Conservation (phyloP, 2,113 vertebrate genomes). For the Martes martes region DNA sequence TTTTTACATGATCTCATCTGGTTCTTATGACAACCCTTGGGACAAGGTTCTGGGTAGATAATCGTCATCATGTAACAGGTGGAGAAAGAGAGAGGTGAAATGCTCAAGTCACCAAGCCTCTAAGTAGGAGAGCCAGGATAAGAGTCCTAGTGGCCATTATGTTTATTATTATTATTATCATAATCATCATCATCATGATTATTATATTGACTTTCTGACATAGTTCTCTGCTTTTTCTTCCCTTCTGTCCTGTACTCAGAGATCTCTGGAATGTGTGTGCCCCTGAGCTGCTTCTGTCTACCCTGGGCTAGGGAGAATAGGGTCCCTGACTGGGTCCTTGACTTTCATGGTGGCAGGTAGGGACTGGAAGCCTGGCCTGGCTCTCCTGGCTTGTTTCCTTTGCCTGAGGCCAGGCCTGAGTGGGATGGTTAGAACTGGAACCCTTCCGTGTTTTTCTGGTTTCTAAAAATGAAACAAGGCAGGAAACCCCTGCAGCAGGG, state of each 20-base stretch:
- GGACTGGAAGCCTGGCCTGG: not conserved
- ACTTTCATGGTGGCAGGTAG: not conserved
- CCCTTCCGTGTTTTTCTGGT: slow-evolving; percentile 67
- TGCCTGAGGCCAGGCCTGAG: slow-evolving; percentile 11
- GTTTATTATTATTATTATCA: not conserved
- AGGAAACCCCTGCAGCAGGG: slow-evolving; percentile 30
- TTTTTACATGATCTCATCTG: not conserved
- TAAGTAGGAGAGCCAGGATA: not conserved
- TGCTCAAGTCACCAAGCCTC: not conserved
- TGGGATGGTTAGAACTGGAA: slow-evolving; percentile 4
- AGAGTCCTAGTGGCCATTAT: not conserved
- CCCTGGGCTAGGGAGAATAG: not conserved
- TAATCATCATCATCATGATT: not conserved
- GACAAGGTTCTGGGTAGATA: not conserved
- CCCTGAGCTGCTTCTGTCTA: not conserved
- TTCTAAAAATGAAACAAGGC: slow-evolving; percentile 50
- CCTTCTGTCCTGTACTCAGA: not conserved
- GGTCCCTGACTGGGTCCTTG: not conserved
- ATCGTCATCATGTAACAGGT: not conserved
- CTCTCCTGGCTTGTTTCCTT: not conserved
- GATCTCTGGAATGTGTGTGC: not conserved
- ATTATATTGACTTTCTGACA: not conserved
- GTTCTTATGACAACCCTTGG: not conserved
- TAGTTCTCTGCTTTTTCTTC: not conserved
- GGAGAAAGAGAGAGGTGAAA: not conserved